These are phyloP conservation scores for Pristionchus entomophagus DNA, from an alignment of 2,888 invertebrate genomes.

Conservation along the genomic window DNA sequence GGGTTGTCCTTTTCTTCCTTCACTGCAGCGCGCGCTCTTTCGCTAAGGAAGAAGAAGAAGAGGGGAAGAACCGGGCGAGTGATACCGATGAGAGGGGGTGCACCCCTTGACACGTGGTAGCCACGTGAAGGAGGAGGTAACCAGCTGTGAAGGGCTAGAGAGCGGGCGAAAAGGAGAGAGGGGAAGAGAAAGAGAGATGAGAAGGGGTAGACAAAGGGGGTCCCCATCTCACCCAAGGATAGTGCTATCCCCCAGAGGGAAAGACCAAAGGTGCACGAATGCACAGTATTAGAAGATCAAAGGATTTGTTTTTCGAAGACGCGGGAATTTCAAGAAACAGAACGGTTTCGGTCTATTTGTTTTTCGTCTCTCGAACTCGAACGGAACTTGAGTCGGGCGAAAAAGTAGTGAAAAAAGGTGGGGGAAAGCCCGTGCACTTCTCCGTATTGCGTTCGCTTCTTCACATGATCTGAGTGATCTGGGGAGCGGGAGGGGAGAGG, in stretches of 20 bases:
- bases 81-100: background rate
- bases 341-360: no score
- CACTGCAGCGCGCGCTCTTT: background rate
- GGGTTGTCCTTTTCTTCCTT: background rate
- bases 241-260: background rate
- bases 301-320: background rate
- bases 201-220: conserved; percentile 9
- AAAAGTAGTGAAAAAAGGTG: background rate
- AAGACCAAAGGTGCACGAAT: background rate
- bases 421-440: background rate
- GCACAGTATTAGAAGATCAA: background rate
- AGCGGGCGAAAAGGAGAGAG: background rate
- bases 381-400: background rate
- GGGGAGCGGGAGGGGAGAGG: no score
- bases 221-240: background rate
- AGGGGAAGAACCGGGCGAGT: background rate
- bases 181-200: background rate
- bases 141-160: background rate
- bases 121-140: background rate
- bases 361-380: no score
- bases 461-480: background rate
- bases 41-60: background rate
- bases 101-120: background rate
- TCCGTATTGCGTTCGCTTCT: background rate
- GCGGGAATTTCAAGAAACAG: no score